A percentile compares a stretch with the other conserved stretches of the same genome.
phyloP scores from a whole-genome alignment of 92 coral and sea anemone genomes.

The Epizoanthus scotinus region DNA sequence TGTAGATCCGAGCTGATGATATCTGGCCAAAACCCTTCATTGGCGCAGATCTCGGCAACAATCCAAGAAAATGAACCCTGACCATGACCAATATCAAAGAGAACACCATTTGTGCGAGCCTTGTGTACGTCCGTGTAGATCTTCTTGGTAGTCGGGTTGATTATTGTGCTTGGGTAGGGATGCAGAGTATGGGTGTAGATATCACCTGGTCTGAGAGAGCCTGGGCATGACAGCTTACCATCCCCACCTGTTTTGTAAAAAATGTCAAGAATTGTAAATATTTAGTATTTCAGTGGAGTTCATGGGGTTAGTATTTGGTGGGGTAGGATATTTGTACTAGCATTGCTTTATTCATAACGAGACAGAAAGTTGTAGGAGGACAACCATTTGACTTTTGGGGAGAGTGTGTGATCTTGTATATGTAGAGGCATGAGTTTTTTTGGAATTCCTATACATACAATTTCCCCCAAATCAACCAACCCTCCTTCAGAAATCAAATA shows the following conservation, averaged over 20 bases:
- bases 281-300: neutral
- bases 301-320: no score
- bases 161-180: conserved; percentile 63
- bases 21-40: conserved; percentile 85
- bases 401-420: no score
- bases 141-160: conserved; percentile 43
- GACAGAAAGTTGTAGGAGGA: no score
- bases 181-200: conserved; percentile 80
- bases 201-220: conserved; percentile 77
- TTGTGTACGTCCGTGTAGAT: conserved; percentile 54
- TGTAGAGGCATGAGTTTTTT: no score
- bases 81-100: conserved; percentile 93
- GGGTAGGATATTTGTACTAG: no score
- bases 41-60: conserved; percentile 83
- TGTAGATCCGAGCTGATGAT: conserved; percentile 85
- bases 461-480: no score
- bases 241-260: conserved; percentile 31
- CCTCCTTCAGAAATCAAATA: no score
- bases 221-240: conserved; percentile 68
- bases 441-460: no score
- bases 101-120: conserved; percentile 73
- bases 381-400: no score
- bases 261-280: neutral
- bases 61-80: conserved; percentile 89
- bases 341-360: no score